Percentiles rank a stretch among this genome's conserved stretches.
Evolutionary conservation across 1,140 invertebrate species (phyloP).

Genomic region (Pogonognathellus flavescens): DNA sequence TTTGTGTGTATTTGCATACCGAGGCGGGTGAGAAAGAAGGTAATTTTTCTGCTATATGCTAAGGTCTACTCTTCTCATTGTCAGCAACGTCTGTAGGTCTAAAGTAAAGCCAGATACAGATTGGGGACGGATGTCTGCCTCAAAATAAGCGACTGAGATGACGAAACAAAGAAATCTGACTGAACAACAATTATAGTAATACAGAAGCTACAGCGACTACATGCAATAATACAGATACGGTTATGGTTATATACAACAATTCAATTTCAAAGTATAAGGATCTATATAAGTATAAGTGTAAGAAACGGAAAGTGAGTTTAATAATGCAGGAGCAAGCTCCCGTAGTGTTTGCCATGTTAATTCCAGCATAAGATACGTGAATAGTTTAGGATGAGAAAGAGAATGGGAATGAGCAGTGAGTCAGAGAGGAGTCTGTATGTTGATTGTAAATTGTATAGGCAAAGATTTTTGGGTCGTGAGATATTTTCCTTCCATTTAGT

Average conservation of each 20-base stretch:
- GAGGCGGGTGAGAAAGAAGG: slow-evolving; percentile 12
- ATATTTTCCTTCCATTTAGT: slow-evolving; percentile 13
- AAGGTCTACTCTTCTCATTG: neutral
- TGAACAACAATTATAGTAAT: neutral
- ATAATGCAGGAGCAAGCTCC: too few species aligned
- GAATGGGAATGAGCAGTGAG: slow-evolving; percentile 4
- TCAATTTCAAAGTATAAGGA: too few species aligned
- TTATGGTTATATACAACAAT: too few species aligned
- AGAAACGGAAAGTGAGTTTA: too few species aligned
- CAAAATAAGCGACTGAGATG: slow-evolving; percentile 8
- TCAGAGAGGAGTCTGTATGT: slow-evolving; percentile 8
- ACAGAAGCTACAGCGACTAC: too few species aligned
- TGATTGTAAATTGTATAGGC: slow-evolving; percentile 2
- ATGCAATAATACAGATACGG: too few species aligned
- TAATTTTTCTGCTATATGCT: neutral
- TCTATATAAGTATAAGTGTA: too few species aligned
- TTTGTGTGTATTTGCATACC: slow-evolving; percentile 26
- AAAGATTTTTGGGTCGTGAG: slow-evolving; percentile 30
- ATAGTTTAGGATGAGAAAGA: slow-evolving; percentile 22
- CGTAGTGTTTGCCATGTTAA: too few species aligned
- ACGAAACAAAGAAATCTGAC: slow-evolving; percentile 27
- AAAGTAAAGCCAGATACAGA: neutral
- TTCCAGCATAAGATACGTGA: neutral
- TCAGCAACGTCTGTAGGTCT: neutral
- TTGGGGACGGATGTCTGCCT: slow-evolving; percentile 16